phyloP scores from a whole-genome alignment of 1,140 invertebrate species.

The Pararge aegeria region DNA sequence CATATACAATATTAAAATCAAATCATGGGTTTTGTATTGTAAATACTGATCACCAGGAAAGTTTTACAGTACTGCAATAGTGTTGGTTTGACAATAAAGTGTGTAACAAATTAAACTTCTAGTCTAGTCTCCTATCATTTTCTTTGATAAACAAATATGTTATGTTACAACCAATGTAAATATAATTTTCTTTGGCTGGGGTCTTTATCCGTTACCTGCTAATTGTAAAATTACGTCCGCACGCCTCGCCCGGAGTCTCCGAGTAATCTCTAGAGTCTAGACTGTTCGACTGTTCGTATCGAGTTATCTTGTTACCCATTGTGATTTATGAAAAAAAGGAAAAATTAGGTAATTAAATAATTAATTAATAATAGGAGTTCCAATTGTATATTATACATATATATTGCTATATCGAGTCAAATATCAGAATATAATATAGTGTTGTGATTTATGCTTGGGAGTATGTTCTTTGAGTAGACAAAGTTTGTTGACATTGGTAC shows the following conservation, averaged over 20 bases:
- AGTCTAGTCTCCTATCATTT: too few species aligned
- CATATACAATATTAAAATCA: too few species aligned
- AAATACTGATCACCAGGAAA: too few species aligned
- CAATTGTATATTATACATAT: constrained; percentile 78
- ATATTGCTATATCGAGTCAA: constrained; percentile 62
- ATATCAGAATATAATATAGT: constrained; percentile 51
- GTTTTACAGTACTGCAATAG: too few species aligned
- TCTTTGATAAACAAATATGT: too few species aligned
- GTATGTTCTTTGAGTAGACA: background rate
- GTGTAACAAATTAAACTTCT: too few species aligned
- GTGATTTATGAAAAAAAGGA: constrained; percentile 65
- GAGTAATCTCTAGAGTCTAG: constrained; percentile 55
- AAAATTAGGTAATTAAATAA: constrained; percentile 68
- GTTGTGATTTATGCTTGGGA: constrained; percentile 14
- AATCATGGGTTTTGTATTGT: too few species aligned
- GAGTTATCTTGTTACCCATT: constrained; percentile 75
- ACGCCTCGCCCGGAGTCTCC: constrained; percentile 31
- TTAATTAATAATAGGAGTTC: constrained; percentile 73
- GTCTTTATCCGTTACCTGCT: constrained; percentile 23
- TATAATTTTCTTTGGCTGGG: too few species aligned
- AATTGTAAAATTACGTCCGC: constrained; percentile 43
- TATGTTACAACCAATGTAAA: too few species aligned
- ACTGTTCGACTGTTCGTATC: constrained; percentile 56
- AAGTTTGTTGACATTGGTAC: background rate
- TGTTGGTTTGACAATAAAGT: too few species aligned